Evolutionary conservation across 2,113 vertebrate genomes (phyloP).

Genomic region (Spermophilus dauricus): DNA sequence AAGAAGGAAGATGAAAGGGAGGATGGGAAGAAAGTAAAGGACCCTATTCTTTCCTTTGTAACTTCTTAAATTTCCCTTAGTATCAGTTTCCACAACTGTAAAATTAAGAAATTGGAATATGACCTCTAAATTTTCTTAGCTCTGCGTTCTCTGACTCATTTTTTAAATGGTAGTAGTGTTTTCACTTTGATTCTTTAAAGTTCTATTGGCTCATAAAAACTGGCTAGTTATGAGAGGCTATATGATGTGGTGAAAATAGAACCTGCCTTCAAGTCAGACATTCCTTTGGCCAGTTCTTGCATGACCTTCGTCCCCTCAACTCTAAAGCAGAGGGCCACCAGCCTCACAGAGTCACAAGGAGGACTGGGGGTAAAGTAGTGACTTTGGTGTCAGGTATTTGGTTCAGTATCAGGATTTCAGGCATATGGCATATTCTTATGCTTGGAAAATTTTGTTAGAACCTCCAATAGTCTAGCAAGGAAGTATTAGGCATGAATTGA

Average conservation of each 20-base stretch:
- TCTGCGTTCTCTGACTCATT: not conserved
- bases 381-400: not conserved
- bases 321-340: not conserved
- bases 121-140: not conserved
- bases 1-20: not conserved
- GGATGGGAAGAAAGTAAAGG: not conserved
- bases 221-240: not conserved
- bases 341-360: not conserved
- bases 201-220: not conserved
- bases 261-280: not conserved
- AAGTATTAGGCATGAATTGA: not conserved
- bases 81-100: not conserved
- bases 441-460: not conserved
- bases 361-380: not conserved
- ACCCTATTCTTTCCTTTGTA: not conserved
- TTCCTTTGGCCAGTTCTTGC: not conserved
- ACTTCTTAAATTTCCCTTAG: not conserved
- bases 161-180: not conserved
- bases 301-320: not conserved
- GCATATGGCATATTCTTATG: not conserved
- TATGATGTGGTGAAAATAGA: not conserved
- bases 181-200: not conserved
- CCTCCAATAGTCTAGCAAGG: not conserved
- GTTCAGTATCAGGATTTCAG: not conserved
- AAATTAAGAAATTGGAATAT: not conserved